A percentile compares a stretch with the other conserved stretches of the same genome.
Evolutionary conservation across 2,113 vertebrate genomes (phyloP).

Genomic region (Microtus ochrogaster): DNA sequence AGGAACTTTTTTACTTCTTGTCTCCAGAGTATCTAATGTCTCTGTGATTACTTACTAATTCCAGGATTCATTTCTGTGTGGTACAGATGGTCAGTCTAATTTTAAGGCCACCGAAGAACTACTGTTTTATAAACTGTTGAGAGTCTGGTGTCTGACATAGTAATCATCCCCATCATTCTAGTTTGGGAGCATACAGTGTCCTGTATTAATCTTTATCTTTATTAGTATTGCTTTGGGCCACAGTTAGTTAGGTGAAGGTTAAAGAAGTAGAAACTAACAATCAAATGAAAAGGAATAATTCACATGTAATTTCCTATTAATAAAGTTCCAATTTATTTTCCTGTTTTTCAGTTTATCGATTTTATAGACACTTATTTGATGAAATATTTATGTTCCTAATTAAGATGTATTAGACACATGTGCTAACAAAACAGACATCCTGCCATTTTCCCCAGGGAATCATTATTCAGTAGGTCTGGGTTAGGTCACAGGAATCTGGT

Average conservation of each 20-base stretch:
- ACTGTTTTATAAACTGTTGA: constrained; percentile 42
- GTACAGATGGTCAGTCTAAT: constrained; percentile 48
- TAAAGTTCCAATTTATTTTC: not conserved
- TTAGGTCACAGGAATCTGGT: not conserved
- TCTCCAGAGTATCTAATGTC: not conserved
- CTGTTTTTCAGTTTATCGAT: constrained; percentile 9
- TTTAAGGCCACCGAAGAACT: constrained; percentile 34
- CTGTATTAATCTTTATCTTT: not conserved
- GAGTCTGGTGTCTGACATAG: not conserved
- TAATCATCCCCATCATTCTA: not conserved
- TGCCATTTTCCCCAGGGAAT: not conserved
- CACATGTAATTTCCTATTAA: not conserved
- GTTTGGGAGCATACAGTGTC: not conserved
- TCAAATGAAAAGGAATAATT: not conserved
- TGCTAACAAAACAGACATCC: not conserved
- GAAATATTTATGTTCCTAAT: constrained; percentile 22
- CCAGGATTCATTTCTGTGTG: constrained; percentile 32
- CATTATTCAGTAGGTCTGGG: not conserved
- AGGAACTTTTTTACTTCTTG: not conserved
- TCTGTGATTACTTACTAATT: constrained; percentile 26
- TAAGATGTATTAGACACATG: not conserved
- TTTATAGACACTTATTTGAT: constrained; percentile 40
- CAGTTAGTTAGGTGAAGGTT: not conserved
- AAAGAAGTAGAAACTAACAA: constrained; percentile 15
- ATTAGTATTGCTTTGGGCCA: not conserved